Percentiles rank a stretch among this genome's conserved stretches.
phyloP scores from a whole-genome alignment of 2,888 invertebrate species.

The Platerodrilus igneus region DNA sequence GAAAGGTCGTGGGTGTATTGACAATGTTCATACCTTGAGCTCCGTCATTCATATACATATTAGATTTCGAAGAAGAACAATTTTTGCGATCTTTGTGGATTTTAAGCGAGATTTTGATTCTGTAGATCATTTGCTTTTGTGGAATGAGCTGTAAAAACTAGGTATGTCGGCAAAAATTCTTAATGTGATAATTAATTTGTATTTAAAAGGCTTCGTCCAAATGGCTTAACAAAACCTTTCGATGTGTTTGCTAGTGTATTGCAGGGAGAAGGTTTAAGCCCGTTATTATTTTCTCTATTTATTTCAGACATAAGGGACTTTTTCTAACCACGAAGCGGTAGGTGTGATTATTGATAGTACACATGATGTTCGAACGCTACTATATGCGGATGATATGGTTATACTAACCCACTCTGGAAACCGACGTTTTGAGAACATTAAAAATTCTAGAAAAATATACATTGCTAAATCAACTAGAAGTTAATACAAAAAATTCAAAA shows the following conservation, averaged over 20 bases:
- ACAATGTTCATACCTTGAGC: neutral
- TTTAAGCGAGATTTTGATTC: neutral
- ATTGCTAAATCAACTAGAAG: no score
- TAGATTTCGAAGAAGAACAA: neutral
- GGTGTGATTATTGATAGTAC: neutral
- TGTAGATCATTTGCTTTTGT: neutral
- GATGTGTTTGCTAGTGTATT: neutral
- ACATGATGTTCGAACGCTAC: neutral
- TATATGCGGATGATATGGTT: neutral
- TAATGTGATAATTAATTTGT: neutral
- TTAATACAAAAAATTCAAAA: no score
- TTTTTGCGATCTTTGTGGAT: conserved; percentile 1
- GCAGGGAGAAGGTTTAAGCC: conserved; percentile 2
- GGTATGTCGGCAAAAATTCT: neutral
- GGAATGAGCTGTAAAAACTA: neutral
- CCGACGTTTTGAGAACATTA: no score
- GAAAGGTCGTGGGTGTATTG: neutral
- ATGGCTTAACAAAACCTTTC: neutral
- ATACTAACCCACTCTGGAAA: no score
- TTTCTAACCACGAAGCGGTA: neutral
- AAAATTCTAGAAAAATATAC: no score
- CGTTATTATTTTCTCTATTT: conserved; percentile 1
- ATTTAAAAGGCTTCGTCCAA: neutral
- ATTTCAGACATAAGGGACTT: neutral
- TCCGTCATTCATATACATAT: neutral